Base-by-base conservation (phyloP, 2,888 invertebrate genomes). In the Phaedon cochleariae region DNA sequence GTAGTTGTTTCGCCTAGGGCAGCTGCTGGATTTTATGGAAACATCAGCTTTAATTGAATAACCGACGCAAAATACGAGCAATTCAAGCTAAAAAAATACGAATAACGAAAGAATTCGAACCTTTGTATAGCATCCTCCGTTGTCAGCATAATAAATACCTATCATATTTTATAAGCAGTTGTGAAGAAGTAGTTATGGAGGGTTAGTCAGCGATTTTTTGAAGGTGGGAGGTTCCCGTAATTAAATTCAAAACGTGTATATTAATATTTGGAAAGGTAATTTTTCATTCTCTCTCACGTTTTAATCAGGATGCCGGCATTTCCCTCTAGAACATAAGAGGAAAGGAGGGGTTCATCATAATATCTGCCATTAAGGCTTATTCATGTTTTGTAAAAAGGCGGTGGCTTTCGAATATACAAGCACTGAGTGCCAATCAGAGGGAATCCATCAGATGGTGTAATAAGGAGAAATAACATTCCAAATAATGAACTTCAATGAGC, bases 121-220 rank as follows among this genome's bases (percentile, higher is more conserved):
- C 58, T 53, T 58, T 63, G 53, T 63, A 41, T 49, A 61, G 58
- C 54, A 58, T 49, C 49, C 62, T 62, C 62, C 48, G 48, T 64
- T 64, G 67, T 64, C 67, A 67, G 64, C 61, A 64, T 64, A 64
- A 67, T 62, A 67, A 67, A 67, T 67, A 62, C 64, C 64, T 64
- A 67, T 64, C 67, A 59, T 62, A 67, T 64, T 62, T 64, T 64
- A 64, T 54, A 58, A 64, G 64, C 64, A 51, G 53, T 61, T 46
- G 58, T 52, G 46, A 61, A 60, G 63, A 37, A 61, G 59, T 61
- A 62, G 67, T 67, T 67, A 67, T 53, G 26, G 64, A 62, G 61
- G 62, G 62, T 67, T 67, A 67, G 37, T 67, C 67, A 67, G 67
- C 67, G 45, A 22, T 59, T 59, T 64, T 67, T 54, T 31, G 46